Percentiles rank a stretch among this genome's conserved stretches.
Conservation (phyloP, 2,113 vertebrate genomes). For the Triplophysa tibetana region DNA sequence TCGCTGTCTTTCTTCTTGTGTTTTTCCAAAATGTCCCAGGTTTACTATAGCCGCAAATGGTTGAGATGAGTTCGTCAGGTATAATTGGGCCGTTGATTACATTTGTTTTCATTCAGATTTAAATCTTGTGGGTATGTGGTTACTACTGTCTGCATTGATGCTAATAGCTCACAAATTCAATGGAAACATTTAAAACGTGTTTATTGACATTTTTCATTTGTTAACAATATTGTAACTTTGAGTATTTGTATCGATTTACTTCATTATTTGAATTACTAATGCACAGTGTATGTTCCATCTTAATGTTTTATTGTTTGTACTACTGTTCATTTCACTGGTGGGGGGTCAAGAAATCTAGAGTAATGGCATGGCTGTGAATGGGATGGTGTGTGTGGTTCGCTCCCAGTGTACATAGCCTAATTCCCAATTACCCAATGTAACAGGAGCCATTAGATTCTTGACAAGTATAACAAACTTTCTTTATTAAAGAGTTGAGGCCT, state of each 20-base stretch:
- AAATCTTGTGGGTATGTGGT: background rate
- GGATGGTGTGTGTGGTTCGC: background rate
- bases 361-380: background rate
- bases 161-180: conserved; percentile 21
- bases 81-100: conserved; percentile 28
- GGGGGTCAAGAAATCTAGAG: no score
- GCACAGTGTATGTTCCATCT: no score
- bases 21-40: background rate
- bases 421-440: conserved; percentile 65
- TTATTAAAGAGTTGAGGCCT: conserved; percentile 66
- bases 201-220: conserved; percentile 9
- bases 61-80: background rate
- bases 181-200: background rate
- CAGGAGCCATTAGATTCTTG: conserved; percentile 67
- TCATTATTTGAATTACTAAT: no score
- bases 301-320: no score
- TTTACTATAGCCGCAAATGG: background rate
- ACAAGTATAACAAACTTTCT: conserved; percentile 74
- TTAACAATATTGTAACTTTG: conserved; percentile 4
- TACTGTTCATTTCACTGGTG: background rate
- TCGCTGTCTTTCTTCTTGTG: background rate
- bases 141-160: conserved; percentile 12
- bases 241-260: no score
- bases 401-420: conserved; percentile 64
- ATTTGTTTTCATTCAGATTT: background rate